phyloP scores from a whole-genome alignment of 2,113 vertebrate genomes.

The Scophthalmus maximus region DNA sequence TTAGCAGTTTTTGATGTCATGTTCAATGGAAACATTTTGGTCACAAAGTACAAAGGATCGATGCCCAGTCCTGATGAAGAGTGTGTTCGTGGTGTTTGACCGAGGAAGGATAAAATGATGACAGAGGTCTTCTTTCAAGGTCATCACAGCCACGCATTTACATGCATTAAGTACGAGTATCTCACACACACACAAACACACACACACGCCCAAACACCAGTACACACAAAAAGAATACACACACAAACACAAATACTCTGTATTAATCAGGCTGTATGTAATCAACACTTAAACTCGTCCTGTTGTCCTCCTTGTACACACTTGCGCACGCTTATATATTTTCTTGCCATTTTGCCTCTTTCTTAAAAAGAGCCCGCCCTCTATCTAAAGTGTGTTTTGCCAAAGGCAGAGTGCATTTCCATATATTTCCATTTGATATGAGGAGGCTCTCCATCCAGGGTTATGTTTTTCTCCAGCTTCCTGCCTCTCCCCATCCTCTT shows the following conservation, averaged over 20 bases:
- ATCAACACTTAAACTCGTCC: constrained; percentile 58
- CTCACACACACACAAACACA: constrained; percentile 19
- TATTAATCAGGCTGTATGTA: constrained; percentile 52
- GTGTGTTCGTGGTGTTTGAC: constrained; percentile 35
- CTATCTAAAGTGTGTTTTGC: constrained; percentile 80
- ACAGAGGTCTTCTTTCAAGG: constrained; percentile 42
- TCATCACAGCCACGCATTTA: constrained; percentile 28
- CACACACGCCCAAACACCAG: background rate
- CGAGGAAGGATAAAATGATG: constrained; percentile 18
- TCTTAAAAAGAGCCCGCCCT: constrained; percentile 74
- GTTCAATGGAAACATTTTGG: background rate
- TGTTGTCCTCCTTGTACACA: constrained; percentile 47
- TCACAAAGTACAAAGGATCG: background rate
- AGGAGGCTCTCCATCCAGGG: constrained; percentile 76
- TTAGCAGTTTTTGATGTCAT: background rate
- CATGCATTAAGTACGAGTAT: constrained; percentile 1
- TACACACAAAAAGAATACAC: constrained; percentile 21
- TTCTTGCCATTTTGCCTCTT: constrained; percentile 69
- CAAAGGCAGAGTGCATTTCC: constrained; percentile 81
- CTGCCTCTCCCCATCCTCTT: constrained; percentile 65
- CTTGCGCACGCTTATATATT: constrained; percentile 52
- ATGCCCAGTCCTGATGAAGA: constrained; percentile 4
- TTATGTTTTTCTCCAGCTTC: constrained; percentile 73
- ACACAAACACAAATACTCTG: constrained; percentile 28
- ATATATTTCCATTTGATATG: constrained; percentile 82